Percentiles rank a stretch among this genome's conserved stretches.
These are phyloP conservation scores for Dicyrtomina minuta DNA, from an alignment of 2,888 invertebrate species.

Conservation along the genomic window DNA sequence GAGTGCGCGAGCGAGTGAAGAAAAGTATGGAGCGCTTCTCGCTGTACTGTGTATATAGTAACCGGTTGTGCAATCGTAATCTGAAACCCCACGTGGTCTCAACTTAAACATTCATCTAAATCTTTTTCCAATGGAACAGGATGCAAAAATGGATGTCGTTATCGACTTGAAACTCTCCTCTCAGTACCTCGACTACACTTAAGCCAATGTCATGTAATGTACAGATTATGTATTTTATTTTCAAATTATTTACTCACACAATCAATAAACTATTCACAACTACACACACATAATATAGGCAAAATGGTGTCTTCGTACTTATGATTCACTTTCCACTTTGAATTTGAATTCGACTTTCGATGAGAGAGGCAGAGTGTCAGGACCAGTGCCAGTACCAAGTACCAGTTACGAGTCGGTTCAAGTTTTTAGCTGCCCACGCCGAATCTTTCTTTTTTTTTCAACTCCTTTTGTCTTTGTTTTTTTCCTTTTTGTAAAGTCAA, in stretches of 20 bases:
- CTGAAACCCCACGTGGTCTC: constrained; percentile 19
- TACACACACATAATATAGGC: neutral
- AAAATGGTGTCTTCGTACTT: too few species aligned
- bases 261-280: constrained; percentile 16
- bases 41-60: too few species aligned
- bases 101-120: constrained; percentile 19
- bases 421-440: neutral
- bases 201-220: neutral
- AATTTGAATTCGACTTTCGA: too few species aligned
- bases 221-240: neutral
- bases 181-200: too few species aligned
- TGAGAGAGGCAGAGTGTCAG: too few species aligned
- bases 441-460: neutral
- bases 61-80: constrained; percentile 17
- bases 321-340: constrained; percentile 5
- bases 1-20: neutral
- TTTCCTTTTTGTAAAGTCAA: too few species aligned
- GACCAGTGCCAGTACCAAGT: too few species aligned
- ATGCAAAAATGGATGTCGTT: constrained; percentile 22
- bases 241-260: constrained; percentile 11
- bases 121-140: constrained; percentile 12
- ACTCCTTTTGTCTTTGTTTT: too few species aligned
- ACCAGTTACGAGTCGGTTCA: too few species aligned
- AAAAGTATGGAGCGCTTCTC: neutral
- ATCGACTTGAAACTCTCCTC: too few species aligned